Conservation (phyloP, 2,113 vertebrate species). For the Todiramphus chloris region DNA sequence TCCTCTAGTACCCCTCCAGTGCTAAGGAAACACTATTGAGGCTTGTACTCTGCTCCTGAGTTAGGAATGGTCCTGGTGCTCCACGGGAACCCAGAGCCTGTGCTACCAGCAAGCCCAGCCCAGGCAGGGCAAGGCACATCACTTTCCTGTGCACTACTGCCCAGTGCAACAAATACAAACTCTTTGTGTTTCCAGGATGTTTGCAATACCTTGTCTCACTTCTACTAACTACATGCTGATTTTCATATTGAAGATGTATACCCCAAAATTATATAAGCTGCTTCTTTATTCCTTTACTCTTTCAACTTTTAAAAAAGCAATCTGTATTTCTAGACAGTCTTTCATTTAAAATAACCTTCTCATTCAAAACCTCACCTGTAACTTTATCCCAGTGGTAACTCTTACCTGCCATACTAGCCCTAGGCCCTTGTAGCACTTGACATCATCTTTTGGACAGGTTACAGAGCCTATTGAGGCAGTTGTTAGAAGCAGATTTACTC, state of each 20-base stretch:
- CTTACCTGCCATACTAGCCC: conserved; percentile 80
- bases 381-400: conserved; percentile 79
- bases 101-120: not conserved
- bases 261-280: not conserved
- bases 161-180: not conserved
- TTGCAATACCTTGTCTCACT: not conserved
- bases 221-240: not conserved
- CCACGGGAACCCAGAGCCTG: not conserved
- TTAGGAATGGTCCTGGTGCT: not conserved
- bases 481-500: conserved; percentile 85
- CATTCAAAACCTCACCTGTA: conserved; percentile 80
- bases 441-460: conserved; percentile 85
- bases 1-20: not conserved
- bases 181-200: not conserved
- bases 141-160: not conserved
- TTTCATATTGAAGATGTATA: not conserved
- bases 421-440: conserved; percentile 82
- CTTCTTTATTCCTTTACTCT: conserved; percentile 51
- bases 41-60: conserved; percentile 12
- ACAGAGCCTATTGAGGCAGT: conserved; percentile 83
- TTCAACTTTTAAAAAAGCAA: conserved; percentile 12
- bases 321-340: conserved; percentile 72
- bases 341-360: conserved; percentile 79
- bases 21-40: not conserved
- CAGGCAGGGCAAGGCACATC: not conserved